phyloP scores from a whole-genome alignment of 2,888 invertebrate species.

The Adineta ricciae region DNA sequence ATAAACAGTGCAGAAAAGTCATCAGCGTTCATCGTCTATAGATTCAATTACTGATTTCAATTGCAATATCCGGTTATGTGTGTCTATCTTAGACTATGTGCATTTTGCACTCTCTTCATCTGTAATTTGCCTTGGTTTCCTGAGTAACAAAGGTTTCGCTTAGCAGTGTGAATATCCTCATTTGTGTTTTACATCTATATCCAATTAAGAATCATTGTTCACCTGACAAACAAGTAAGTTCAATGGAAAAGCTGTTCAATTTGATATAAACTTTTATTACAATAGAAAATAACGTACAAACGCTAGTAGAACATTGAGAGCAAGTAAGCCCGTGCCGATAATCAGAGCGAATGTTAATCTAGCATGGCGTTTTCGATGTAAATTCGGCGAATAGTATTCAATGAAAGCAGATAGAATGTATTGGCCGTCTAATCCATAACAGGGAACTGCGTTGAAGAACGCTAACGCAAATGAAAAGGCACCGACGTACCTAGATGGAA shows the following conservation, averaged over 20 bases:
- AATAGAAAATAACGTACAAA: constrained; percentile 16
- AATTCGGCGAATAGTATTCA: constrained; percentile 37
- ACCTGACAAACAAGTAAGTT: too few relatives aligned
- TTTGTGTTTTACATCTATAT: not conserved
- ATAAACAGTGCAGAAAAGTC: not conserved
- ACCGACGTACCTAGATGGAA: constrained; percentile 58
- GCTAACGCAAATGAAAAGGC: constrained; percentile 71
- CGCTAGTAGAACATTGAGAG: constrained; percentile 59
- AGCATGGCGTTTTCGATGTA: not conserved
- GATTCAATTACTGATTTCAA: constrained; percentile 1
- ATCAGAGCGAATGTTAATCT: constrained; percentile 54
- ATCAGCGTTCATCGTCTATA: not conserved
- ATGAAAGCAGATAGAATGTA: constrained; percentile 62
- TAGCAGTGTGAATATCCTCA: not conserved
- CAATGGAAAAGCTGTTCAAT: too few relatives aligned
- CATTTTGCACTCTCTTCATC: not conserved
- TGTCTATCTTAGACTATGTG: not conserved
- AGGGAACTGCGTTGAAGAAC: constrained; percentile 79
- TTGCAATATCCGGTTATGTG: constrained; percentile 8
- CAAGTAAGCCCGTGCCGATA: constrained; percentile 63
- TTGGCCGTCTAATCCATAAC: constrained; percentile 83
- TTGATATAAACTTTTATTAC: too few relatives aligned
- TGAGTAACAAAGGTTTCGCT: not conserved
- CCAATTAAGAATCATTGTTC: not conserved
- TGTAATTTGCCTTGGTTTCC: constrained; percentile 1